Percentiles rank a stretch among this genome's conserved stretches.
Conservation (phyloP, 2,797 vertebrate species). For the Falco biarmicus region DNA sequence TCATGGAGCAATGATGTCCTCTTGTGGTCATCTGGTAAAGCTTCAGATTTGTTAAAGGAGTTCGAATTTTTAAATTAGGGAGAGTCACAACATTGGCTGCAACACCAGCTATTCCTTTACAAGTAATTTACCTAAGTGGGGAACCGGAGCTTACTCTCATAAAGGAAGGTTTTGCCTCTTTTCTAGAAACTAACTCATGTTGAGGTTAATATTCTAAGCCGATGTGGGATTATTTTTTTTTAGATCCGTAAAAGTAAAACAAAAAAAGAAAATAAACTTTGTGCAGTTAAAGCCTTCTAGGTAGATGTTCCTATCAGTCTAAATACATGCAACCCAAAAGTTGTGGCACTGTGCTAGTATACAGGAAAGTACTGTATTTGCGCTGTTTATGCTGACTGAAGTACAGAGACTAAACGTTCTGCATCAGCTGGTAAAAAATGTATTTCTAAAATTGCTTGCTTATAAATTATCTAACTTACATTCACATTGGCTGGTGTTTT, state of each 20-base stretch:
- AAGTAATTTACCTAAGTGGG: not conserved
- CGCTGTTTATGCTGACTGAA: not conserved
- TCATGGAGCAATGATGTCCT: conserved; percentile 55
- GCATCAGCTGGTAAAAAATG: not conserved
- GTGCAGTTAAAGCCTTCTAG: not conserved
- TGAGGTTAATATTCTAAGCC: not conserved
- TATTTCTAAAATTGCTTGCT: not conserved
- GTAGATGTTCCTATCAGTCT: not conserved
- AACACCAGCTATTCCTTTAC: not conserved
- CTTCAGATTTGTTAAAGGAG: not conserved
- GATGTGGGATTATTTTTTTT: not conserved
- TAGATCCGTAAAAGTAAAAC: not conserved
- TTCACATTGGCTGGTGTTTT: not conserved
- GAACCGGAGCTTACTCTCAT: not conserved
- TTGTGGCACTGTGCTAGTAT: not conserved
- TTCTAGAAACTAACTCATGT: not conserved
- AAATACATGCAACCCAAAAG: not conserved
- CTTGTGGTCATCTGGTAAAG: conserved; percentile 42
- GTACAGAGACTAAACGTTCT: not conserved
- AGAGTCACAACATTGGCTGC: not conserved
- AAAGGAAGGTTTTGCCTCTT: not conserved
- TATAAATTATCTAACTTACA: not conserved
- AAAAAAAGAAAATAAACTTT: not conserved
- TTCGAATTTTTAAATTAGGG: not conserved
- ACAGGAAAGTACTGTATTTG: not conserved